Evolutionary conservation across 2,888 invertebrate species (phyloP).

Genomic region (Drosophila birchii): DNA sequence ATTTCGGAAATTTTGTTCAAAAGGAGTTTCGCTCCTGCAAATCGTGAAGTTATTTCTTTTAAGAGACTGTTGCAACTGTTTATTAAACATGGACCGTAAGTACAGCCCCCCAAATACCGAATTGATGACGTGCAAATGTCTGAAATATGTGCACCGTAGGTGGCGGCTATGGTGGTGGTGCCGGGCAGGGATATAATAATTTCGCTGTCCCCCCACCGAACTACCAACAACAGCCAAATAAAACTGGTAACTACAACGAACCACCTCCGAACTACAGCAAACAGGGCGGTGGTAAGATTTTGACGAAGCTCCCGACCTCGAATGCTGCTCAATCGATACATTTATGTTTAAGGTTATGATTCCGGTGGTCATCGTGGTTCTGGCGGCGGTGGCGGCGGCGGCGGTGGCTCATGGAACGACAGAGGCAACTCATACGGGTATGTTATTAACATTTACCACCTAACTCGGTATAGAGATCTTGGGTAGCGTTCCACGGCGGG

Average conservation of each 20-base stretch:
- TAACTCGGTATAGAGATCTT: conserved; percentile 10
- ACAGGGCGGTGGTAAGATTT: conserved; percentile 74
- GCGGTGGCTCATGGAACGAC: conserved; percentile 77
- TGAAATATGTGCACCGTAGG: conserved; percentile 54
- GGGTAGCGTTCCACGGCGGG: conserved; percentile 32
- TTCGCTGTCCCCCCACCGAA: conserved; percentile 84
- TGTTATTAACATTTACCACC: conserved; percentile 64
- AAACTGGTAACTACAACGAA: conserved; percentile 82
- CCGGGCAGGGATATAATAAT: conserved; percentile 82
- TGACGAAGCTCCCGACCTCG: background rate
- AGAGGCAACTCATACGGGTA: conserved; percentile 83
- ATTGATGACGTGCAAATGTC: conserved; percentile 7
- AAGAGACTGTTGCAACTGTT: conserved; percentile 19
- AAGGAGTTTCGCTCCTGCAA: conserved; percentile 17
- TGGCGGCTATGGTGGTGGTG: conserved; percentile 68
- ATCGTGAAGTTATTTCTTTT: background rate
- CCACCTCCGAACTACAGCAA: conserved; percentile 83
- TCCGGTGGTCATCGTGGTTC: conserved; percentile 74
- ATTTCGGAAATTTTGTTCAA: conserved; percentile 5
- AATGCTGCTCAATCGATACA: conserved; percentile 13
- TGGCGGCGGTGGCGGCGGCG: conserved; percentile 72
- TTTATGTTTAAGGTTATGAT: conserved; percentile 79
- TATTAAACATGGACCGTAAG: conserved; percentile 78
- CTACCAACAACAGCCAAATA: conserved; percentile 81
- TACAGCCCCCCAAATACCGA: conserved; percentile 21